These are phyloP conservation scores for Argynnis bischoffii DNA, from an alignment of 2,888 invertebrate species.

Conservation along the genomic window DNA sequence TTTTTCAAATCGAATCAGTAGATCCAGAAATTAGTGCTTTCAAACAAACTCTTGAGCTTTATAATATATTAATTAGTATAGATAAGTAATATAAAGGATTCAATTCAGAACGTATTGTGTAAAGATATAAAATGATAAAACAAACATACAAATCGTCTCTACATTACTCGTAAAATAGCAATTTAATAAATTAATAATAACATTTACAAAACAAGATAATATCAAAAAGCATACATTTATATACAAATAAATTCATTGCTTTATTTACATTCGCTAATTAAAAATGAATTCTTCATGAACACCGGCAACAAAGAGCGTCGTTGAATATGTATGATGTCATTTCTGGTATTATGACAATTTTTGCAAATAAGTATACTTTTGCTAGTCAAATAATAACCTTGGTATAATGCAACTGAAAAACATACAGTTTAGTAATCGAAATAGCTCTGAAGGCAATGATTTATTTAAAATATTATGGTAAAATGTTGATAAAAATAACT, in stretches of 20 bases:
- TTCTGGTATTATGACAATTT: conserved; percentile 51
- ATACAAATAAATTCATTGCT: conserved; percentile 35
- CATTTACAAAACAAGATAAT: not conserved
- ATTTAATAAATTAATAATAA: not conserved
- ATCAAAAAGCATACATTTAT: conserved; percentile 14
- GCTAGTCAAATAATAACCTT: conserved; percentile 7
- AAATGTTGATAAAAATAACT: too few relatives aligned
- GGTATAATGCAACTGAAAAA: not conserved
- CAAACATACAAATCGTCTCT: too few relatives aligned
- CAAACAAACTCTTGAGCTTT: too few relatives aligned
- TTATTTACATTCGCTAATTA: conserved; percentile 43
- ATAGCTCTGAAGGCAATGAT: too few relatives aligned
- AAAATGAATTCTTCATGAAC: conserved; percentile 47
- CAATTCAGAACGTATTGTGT: too few relatives aligned
- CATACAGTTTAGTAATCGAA: too few relatives aligned
- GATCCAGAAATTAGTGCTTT: too few relatives aligned
- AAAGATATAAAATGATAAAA: too few relatives aligned
- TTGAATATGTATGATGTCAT: conserved; percentile 58
- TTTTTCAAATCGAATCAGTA: too few relatives aligned
- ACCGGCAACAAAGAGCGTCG: conserved; percentile 46
- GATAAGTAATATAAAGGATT: too few relatives aligned
- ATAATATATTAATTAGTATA: too few relatives aligned
- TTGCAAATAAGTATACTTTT: conserved; percentile 29
- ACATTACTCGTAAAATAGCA: not conserved
- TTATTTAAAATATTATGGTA: too few relatives aligned